Evolutionary conservation across 2,113 vertebrate species (phyloP), one percentile per base, ranked within the genome.

Genomic region (Chloroceryle aenea): DNA sequence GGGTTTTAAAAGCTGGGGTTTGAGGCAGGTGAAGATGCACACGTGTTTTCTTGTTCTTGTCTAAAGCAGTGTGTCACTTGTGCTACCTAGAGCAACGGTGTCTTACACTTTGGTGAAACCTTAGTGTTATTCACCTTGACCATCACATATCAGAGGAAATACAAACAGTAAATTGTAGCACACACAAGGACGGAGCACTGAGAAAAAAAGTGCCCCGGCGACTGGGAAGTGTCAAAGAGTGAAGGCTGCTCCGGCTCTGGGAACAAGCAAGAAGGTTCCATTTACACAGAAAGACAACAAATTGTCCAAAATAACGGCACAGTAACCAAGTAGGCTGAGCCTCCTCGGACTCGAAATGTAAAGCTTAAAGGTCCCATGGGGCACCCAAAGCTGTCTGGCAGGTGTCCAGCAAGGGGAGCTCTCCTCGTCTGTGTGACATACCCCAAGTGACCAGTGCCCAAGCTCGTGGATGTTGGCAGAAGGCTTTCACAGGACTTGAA

Each of bases 31-130:
- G 43, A 89, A 89, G 84, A 74, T 50, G 86, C 3, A 77, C 19
- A 59, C 47, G 47, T 55, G 32, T 77, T 93, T 80, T 77, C 68
- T 93, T 91, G 30, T 21, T 81, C 18, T 55, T 92, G 42, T 84
- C 34, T 74, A 52, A 84, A 67, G 52, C 40, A 40, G 19, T 3
- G 27, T 32, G 45, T 76, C 68, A 56, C 40, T 76, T 79, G 36
- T 0, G 1, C 71, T 83, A 64, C 61, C 29, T 38, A 8, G 18
- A 19, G 8, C 63, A 63, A 26, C 42, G 25, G 12, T 87, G 63
- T 90, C 74, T 26, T 22, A 69, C 13, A 53, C 34, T 26, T 74
- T 53, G 50, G 26, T 76, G 78, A 85, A 87, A 85, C 45, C 25
- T 12, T 6, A 66, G n/a, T 32, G 42, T 71, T 62, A 38, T 13